Evolutionary conservation across 2,888 invertebrate species (phyloP), one percentile per base, ranked within the genome.

Genomic region (Lasioglossum villosulum): DNA sequence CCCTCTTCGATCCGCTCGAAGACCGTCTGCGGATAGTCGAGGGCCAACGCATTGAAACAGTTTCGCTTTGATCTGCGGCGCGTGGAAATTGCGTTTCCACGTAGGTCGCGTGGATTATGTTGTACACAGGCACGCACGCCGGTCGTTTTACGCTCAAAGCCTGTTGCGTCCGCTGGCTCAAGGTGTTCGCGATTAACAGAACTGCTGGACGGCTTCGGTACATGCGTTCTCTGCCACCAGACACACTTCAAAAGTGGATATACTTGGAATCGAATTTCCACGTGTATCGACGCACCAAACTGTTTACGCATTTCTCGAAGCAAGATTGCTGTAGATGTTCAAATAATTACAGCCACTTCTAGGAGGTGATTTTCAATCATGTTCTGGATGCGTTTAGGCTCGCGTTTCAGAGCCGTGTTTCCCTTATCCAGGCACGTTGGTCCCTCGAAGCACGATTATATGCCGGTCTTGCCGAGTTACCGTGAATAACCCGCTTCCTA

Each of bases 81-180:
- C 86, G 91, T 90, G 89, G 91, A 89, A 91, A 91, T 92, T 90
- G 87, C 89, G 87, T 88, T 89, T 90, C 87, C 89, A 63, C 86
- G 80, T 86, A 80, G 75, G 82, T 80, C 81, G 75, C 80, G 79
- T 68, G 83, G 78, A 88, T 89, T 87, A 78, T 80, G 83, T 75
- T 78, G 71, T 48, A 48, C 75, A 56, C 30, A 63, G 73, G 74
- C 76, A 75, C 70, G 75, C 37, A 10, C n/a, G 68, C 4, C 68
- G 45, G 14, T 42, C 78, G 56, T 52, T 74, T 59, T 48, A 14
- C 70, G 75, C 8, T 80, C 83, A 74, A 83, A 83, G 83, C 83
- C 83, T 86, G 86, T 82, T 86, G 80, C 86, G 48, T 42, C 48
- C 48, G 12, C 45, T 10, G 37, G 34, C n/a, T 23, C 76, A 68